Evolutionary conservation across 1,140 invertebrate genomes (phyloP).

Genomic region (Drosophila lacertosa): DNA sequence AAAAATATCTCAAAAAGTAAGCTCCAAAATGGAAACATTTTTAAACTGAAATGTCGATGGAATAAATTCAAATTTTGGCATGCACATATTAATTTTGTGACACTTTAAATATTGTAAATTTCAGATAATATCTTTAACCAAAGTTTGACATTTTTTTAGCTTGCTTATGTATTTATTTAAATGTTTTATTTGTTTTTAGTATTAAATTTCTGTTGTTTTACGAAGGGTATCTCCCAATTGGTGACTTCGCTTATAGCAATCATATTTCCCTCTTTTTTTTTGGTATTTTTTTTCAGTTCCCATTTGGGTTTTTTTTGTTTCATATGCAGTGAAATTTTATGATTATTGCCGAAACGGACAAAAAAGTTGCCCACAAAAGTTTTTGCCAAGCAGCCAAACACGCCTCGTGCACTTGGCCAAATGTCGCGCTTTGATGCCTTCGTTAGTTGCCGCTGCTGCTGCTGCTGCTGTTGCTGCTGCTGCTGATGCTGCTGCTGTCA

Average conservation of each 20-base stretch:
- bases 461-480: conserved; percentile 5
- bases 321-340: conserved; percentile 80
- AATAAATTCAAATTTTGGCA: too few species aligned
- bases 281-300: conserved; percentile 41
- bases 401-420: conserved; percentile 35
- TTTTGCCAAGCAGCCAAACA: conserved; percentile 27
- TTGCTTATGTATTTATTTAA: too few species aligned
- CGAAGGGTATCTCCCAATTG: conserved; percentile 1
- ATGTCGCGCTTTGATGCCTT: conserved; percentile 68
- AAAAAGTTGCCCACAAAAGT: conserved; percentile 68
- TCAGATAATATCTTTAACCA: too few species aligned
- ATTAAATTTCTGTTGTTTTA: too few species aligned
- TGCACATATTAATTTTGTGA: too few species aligned
- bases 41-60: too few species aligned
- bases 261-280: conserved; percentile 24
- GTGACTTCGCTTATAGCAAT: too few species aligned
- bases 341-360: conserved; percentile 62
- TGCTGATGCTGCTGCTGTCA: conserved; percentile 11
- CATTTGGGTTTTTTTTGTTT: conserved; percentile 67
- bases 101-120: too few species aligned
- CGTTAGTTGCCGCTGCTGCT: conserved; percentile 34
- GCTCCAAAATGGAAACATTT: too few species aligned
- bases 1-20: too few species aligned
- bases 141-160: too few species aligned
- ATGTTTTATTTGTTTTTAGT: too few species aligned